Conservation (phyloP, 2,888 invertebrate genomes). For the Thecocarcelia acutangulata region DNA sequence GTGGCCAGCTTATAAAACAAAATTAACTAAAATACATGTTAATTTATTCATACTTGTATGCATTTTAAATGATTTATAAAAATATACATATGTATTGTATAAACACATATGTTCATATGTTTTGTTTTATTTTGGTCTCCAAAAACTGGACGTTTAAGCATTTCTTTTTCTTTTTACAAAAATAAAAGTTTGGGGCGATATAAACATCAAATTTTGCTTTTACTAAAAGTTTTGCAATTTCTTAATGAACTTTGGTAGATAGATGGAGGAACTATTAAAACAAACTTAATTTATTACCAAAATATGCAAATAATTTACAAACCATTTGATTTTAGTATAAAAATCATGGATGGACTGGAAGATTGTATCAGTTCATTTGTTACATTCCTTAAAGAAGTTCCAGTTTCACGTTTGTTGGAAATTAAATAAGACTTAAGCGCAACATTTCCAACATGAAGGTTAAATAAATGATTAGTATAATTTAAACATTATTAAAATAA, state of each 20-base stretch:
- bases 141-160: not conserved
- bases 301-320: not conserved
- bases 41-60: constrained; percentile 9
- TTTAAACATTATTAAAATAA: no score
- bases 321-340: constrained; percentile 70
- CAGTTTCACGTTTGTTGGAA: constrained; percentile 71
- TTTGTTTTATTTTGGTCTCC: no score
- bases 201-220: not conserved
- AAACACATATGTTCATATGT: no score
- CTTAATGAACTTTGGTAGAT: constrained; percentile 22
- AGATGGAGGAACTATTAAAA: not conserved
- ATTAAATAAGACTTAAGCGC: constrained; percentile 72
- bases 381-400: constrained; percentile 72
- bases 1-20: no score
- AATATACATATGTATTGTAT: no score
- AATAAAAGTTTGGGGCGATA: constrained; percentile 23
- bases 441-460: constrained; percentile 70
- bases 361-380: constrained; percentile 74
- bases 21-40: constrained; percentile 6
- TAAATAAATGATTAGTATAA: constrained; percentile 18
- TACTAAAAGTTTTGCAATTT: constrained; percentile 43
- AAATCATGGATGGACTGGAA: constrained; percentile 60
- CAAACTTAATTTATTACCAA: constrained; percentile 3
- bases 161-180: constrained; percentile 4
- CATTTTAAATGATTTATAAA: no score